Base-by-base conservation (phyloP, 2,888 invertebrate genomes). In the Microplitis manilae region DNA sequence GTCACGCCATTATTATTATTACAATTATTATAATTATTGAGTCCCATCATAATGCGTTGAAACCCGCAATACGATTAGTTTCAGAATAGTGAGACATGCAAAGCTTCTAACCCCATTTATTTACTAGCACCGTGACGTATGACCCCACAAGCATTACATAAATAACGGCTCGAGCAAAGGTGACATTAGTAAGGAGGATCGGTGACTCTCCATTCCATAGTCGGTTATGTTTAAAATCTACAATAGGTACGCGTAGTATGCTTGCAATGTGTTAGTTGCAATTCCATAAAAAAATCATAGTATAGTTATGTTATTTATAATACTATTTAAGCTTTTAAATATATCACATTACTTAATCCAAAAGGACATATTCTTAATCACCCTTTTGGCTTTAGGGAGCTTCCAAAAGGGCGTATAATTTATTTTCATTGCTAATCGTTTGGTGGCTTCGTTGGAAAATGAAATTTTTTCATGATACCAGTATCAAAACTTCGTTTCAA, bases 21-120 rank as follows among this genome's bases (percentile, higher is more conserved):
- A 85, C 81, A 85, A 86, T 83, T 84, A 84, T 87, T 84, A 86
- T 84, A 86, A 87, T 86, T 86, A 86, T 87, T 83, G 84, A 85
- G 84, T 70, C 81, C 84, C 85, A 81, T 86, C 85, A 81, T 83
- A 84, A 84, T 84, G 82, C 80, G 81, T 81, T 78, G 79, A 74
- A 80, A 79, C 79, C 80, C 78, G 64, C 75, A 80, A 81, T 81
- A 80, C 83, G 81, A 84, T 85, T 85, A 85, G 82, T 84, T 84
- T 77, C 82, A 79, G 68, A 20, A 68, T 61, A 20, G 6, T 9
- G 41, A 62, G 40, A 41, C 64, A 64, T 72, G 72, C 72, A 72
- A 72, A 72, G 64, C 50, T 20, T 72, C 62, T 17, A 17, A 40
- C 62, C 8, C 15, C 30, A 17, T 39, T 65, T n/a, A 71, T 20